These are phyloP conservation scores for Pungitius pungitius DNA, from an alignment of 2,113 vertebrate genomes.

Conservation along the genomic window DNA sequence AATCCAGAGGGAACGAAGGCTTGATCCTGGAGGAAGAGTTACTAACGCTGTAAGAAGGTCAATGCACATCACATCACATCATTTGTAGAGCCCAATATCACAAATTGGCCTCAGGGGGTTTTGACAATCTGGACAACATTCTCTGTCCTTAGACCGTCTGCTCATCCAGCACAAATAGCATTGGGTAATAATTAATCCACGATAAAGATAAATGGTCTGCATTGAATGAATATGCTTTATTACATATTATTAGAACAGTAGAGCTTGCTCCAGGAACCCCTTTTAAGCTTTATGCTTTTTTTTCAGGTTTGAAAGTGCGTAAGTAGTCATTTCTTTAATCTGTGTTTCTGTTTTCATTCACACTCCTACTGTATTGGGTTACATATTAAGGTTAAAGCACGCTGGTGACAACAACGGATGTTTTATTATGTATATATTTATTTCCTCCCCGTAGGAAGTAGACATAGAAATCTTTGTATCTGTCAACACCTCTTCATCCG, in stretches of 20 bases:
- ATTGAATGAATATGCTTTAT: conserved; percentile 19
- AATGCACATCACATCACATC: neutral
- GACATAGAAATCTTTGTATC: conserved; percentile 13
- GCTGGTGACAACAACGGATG: neutral
- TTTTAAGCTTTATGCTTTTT: neutral
- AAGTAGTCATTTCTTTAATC: neutral
- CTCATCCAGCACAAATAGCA: conserved; percentile 18
- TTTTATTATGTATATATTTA: too few relatives aligned
- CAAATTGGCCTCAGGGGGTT: neutral
- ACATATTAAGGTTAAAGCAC: conserved; percentile 8
- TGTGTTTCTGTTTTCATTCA: neutral
- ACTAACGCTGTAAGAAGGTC: neutral
- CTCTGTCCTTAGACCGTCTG: neutral
- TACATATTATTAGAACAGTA: conserved; percentile 11
- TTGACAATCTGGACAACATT: neutral
- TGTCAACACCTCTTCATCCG: conserved; percentile 23
- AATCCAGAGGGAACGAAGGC: conserved; percentile 4
- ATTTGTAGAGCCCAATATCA: neutral
- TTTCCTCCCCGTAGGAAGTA: neutral
- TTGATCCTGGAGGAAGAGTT: neutral
- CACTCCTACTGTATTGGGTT: neutral
- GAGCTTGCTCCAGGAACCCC: neutral
- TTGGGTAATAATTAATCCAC: conserved; percentile 5
- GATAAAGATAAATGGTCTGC: conserved; percentile 10
- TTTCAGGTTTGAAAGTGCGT: neutral